These are phyloP conservation scores for Lampris incognitus DNA, from an alignment of 2,113 vertebrate genomes.

Conservation along the genomic window DNA sequence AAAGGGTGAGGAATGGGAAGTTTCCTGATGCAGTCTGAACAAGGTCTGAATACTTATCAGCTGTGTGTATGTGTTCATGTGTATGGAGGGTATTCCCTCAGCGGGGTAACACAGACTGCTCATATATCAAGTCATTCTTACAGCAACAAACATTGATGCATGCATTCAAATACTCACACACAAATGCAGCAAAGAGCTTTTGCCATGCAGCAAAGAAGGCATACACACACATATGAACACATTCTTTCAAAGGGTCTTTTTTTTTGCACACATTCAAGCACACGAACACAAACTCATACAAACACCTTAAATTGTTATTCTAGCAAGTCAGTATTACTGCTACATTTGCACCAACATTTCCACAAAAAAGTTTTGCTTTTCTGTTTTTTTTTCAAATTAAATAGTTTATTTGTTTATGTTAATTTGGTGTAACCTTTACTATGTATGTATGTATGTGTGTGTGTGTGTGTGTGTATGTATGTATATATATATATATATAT, in stretches of 20 bases:
- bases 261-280: too few relatives aligned
- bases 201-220: neutral
- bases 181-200: neutral
- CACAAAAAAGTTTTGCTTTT: too few relatives aligned
- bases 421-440: too few relatives aligned
- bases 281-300: neutral
- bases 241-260: neutral
- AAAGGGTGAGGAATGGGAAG: slow-evolving; percentile 2
- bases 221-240: neutral
- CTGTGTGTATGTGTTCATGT: slow-evolving; percentile 3
- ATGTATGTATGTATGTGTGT: too few relatives aligned
- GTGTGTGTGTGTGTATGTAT: too few relatives aligned
- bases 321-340: neutral
- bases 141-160: neutral
- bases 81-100: slow-evolving; percentile 26
- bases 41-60: slow-evolving; percentile 78
- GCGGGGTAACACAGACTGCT: neutral
- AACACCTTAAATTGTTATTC: neutral
- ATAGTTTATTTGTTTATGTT: too few relatives aligned
- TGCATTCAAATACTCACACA: slow-evolving; percentile 8
- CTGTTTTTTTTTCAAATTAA: too few relatives aligned
- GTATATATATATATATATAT: too few relatives aligned
- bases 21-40: slow-evolving; percentile 76
- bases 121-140: slow-evolving; percentile 20
- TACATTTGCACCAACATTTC: neutral